These are phyloP conservation scores for Cirrhinus molitorella DNA, from an alignment of 2,797 vertebrate genomes.

Conservation along the genomic window DNA sequence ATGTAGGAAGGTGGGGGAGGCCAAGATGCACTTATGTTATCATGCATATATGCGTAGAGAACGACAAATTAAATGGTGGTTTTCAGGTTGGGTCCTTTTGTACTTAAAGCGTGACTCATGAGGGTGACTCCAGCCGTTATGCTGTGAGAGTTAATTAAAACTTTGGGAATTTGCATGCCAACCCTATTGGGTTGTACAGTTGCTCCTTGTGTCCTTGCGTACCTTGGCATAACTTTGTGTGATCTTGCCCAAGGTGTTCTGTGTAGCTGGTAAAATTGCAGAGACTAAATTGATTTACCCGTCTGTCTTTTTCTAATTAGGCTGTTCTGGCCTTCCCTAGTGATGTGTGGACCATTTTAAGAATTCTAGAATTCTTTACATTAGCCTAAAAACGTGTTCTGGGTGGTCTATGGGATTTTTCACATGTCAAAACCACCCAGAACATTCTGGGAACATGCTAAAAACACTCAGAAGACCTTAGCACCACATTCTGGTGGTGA, in stretches of 20 bases:
- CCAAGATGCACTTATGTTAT: slow-evolving; percentile 23
- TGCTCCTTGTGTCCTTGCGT: slow-evolving; percentile 33
- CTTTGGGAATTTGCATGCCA: slow-evolving; percentile 25
- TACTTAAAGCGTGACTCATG: slow-evolving; percentile 19
- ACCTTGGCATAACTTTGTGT: slow-evolving; percentile 38
- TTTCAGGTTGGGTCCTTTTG: slow-evolving; percentile 5
- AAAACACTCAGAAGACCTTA: too few relatives aligned
- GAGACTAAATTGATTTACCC: slow-evolving; percentile 24
- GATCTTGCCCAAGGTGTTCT: slow-evolving; percentile 51
- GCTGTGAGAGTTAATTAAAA: slow-evolving; percentile 50
- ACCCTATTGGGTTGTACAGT: slow-evolving; percentile 18
- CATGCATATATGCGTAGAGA: slow-evolving; percentile 6
- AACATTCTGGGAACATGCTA: neutral
- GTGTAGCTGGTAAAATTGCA: slow-evolving; percentile 34
- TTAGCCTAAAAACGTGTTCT: neutral
- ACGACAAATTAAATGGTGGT: slow-evolving; percentile 20
- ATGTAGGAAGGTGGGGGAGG: slow-evolving; percentile 7
- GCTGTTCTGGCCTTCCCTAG: slow-evolving; percentile 18
- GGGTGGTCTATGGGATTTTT: neutral
- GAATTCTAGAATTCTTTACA: neutral
- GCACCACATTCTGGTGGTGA: neutral
- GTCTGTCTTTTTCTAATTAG: slow-evolving; percentile 38
- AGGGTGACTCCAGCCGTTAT: slow-evolving; percentile 24
- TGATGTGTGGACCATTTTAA: slow-evolving; percentile 18
- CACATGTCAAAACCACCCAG: neutral